A percentile compares a stretch with the other conserved stretches of the same genome.
phyloP scores from a whole-genome alignment of 1,140 invertebrate species.

The Lycorma delicatula region DNA sequence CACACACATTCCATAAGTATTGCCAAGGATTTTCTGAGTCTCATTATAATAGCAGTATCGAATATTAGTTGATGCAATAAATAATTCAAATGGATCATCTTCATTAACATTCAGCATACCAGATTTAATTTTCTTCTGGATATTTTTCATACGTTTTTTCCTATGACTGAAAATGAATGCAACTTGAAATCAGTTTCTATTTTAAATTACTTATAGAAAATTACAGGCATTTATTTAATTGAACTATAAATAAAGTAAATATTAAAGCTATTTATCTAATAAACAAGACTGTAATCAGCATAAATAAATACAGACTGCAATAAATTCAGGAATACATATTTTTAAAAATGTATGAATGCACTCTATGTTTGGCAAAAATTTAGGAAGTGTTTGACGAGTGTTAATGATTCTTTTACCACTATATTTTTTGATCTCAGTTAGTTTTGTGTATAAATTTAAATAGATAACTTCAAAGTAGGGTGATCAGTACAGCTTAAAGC shows the following conservation, averaged over 20 bases:
- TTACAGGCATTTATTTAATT: background rate
- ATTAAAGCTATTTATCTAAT: background rate
- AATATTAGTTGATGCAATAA: conserved; percentile 92
- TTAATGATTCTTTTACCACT: too few relatives aligned
- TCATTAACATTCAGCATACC: conserved; percentile 88
- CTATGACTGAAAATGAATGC: conserved; percentile 59
- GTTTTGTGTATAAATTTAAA: too few relatives aligned
- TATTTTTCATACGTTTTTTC: conserved; percentile 83
- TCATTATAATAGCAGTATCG: conserved; percentile 97
- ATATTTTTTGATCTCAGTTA: too few relatives aligned
- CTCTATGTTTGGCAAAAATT: too few relatives aligned
- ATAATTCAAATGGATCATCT: conserved; percentile 95
- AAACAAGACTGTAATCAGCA: background rate
- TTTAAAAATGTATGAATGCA: background rate
- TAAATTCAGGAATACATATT: background rate
- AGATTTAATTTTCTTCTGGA: conserved; percentile 78
- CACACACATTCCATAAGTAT: conserved; percentile 96
- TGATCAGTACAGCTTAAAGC: too few relatives aligned
- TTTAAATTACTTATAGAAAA: background rate
- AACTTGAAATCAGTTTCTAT: conserved; percentile 8
- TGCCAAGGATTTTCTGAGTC: conserved; percentile 95
- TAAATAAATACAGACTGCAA: background rate
- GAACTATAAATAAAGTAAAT: background rate
- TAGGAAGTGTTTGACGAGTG: too few relatives aligned
- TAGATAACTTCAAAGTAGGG: too few relatives aligned